Evolutionary conservation across 2,113 vertebrate genomes (phyloP).

Genomic region (Sus scrofa): T2T-Sscrofa CM000818.6:758501-759000

Average conservation of each 20-base stretch:
- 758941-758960: background rate
- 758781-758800: accelerated
- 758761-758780: accelerated
- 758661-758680: background rate
- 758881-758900: background rate
- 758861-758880: background rate
- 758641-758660: no score
- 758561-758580: background rate
- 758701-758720: background rate
- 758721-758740: background rate
- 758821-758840: background rate
- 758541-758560: background rate
- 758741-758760: conserved; percentile 31
- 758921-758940: background rate
- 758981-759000: background rate
- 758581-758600: background rate
- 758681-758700: background rate
- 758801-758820: background rate
- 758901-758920: no score
- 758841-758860: background rate
- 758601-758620: no score
- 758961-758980: no score
- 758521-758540: background rate
- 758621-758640: background rate
- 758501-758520: background rate